phyloP scores from a whole-genome alignment of 2,113 vertebrate genomes.

The Caranx ignobilis region DNA sequence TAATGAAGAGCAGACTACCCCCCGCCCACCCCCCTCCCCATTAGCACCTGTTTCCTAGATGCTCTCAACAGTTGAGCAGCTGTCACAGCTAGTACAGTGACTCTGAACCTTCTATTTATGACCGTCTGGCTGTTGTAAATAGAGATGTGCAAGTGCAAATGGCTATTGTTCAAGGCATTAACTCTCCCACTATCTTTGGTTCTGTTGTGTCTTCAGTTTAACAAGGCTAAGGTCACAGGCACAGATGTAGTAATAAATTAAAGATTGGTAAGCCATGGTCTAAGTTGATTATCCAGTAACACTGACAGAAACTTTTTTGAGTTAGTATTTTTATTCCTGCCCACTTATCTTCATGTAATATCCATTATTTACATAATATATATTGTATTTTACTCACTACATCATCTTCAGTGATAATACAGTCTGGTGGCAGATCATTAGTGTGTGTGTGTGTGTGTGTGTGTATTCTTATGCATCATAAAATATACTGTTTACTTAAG shows the following conservation, averaged over 20 bases:
- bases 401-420: neutral
- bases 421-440: neutral
- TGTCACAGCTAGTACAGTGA: constrained; percentile 15
- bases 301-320: neutral
- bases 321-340: neutral
- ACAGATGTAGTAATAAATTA: neutral
- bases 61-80: constrained; percentile 53
- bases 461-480: too few species aligned
- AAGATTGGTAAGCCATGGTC: neutral
- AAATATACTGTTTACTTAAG: too few species aligned
- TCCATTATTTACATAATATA: too few species aligned
- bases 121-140: constrained; percentile 1
- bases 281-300: neutral
- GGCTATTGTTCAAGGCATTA: constrained; percentile 9
- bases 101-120: neutral
- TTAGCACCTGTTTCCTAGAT: constrained; percentile 52
- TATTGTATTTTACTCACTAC: neutral
- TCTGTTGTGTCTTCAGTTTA: neutral
- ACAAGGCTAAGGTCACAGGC: neutral
- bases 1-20: neutral
- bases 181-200: neutral
- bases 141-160: constrained; percentile 4
- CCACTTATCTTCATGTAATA: too few species aligned
- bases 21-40: neutral
- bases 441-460: neutral